phyloP scores from a whole-genome alignment of 2,888 invertebrate species.

The Lithophane socia region DNA sequence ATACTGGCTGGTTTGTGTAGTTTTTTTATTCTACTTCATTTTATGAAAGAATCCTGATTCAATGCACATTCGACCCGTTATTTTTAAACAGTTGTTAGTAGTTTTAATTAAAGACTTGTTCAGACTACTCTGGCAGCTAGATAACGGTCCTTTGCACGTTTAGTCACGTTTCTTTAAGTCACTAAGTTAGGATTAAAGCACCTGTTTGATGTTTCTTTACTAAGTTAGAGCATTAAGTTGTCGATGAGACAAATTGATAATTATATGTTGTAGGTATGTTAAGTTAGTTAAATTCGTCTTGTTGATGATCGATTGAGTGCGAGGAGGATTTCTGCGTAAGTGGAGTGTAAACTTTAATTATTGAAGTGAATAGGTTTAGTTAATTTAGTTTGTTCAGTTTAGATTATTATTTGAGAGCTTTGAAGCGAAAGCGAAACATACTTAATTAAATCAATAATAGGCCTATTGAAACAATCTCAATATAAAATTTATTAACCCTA shows the following conservation, averaged over 20 bases:
- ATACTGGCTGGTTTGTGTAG: too few relatives aligned
- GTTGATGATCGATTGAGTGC: conserved; percentile 16
- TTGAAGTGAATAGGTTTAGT: conserved; percentile 21
- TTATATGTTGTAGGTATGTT: not conserved
- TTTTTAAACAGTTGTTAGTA: conserved; percentile 24
- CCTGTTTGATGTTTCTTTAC: conserved; percentile 7
- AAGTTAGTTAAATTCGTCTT: not conserved
- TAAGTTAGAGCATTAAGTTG: conserved; percentile 7
- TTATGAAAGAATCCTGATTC: not conserved
- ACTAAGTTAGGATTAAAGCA: conserved; percentile 8
- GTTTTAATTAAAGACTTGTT: conserved; percentile 44
- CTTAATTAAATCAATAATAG: not conserved
- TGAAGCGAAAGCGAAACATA: not conserved
- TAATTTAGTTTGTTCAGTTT: not conserved
- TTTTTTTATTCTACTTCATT: too few relatives aligned
- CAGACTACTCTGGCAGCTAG: not conserved
- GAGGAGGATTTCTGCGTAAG: not conserved
- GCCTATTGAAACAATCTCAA: not conserved
- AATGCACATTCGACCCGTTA: not conserved
- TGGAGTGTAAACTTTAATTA: conserved; percentile 18
- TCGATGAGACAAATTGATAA: not conserved
- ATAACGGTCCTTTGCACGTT: conserved; percentile 7
- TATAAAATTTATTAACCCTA: not conserved
- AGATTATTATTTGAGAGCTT: conserved; percentile 2
- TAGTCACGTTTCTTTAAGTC: conserved; percentile 31